Evolutionary conservation across 2,113 vertebrate genomes (phyloP), one percentile per base, ranked within the genome.

Genomic region (Actenoides lindsayi): DNA sequence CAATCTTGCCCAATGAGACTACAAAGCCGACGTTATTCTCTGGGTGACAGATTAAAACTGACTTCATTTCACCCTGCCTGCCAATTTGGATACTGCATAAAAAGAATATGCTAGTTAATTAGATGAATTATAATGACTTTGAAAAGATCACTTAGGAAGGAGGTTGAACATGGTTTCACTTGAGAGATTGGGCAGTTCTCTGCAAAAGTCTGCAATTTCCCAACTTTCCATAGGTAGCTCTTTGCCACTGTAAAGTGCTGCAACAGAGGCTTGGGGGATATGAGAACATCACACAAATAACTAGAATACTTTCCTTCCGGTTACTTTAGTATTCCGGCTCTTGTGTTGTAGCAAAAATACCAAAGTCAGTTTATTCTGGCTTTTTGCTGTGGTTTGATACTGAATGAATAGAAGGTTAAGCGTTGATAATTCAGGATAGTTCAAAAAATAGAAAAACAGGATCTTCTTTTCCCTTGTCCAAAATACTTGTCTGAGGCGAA

Each of bases 51-150:
- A 89, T n/a, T 78, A 71, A 83, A 92, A 89, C 30, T 56, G 10
- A 86, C 73, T 91, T 89, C 33, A 85, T 91, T 91, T 85, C 75
- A 78, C 56, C 1, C 1, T 17, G 59, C 50, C 65, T 92, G 69
- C 73, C 86, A 76, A 57, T 84, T 71, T 74, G 41, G 31, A 89
- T 82, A 64, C n/a, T 71, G 42, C 69, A 56, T 56, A 68, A 79
- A 89, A 90, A 89, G 60, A 92, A 79, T 62, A 76, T 11, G n/a
- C 65, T 78, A 57, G n/a, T 41, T 82, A 93, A 84, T 96, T 90
- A 90, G 64, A 68, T 56, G 4, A 89, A 92, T 78, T 86, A 84
- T 31, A 89, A 86, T 30, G 16, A 90, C 64, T 84, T 79, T 53
- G 33, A 91, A 95, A 95, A 96, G 19, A 44, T 75, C 2, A 10